phyloP scores from a whole-genome alignment of 2,113 vertebrate genomes.

The Shinisaurus crocodilurus region DNA sequence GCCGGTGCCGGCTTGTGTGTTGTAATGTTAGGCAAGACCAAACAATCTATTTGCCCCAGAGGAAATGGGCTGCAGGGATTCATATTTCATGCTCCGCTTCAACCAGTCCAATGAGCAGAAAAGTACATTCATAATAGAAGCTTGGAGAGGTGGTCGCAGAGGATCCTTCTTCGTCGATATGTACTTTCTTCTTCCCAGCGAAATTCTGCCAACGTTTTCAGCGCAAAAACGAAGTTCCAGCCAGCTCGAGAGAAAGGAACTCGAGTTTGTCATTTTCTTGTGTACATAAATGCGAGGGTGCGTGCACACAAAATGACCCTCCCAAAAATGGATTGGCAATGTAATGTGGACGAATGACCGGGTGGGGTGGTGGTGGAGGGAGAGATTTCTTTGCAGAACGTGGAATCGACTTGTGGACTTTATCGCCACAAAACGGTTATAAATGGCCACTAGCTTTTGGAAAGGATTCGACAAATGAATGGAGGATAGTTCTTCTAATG shows the following conservation, averaged over 20 bases:
- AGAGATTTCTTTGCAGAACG: not conserved
- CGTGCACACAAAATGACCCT: not conserved
- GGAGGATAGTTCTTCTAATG: not conserved
- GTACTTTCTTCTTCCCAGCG: not conserved
- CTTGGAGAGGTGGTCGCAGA: not conserved
- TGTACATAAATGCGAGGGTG: too few relatives aligned
- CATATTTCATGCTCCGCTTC: not conserved
- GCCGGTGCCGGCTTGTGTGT: not conserved
- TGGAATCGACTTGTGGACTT: not conserved
- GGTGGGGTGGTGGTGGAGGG: too few relatives aligned
- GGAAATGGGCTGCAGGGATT: not conserved
- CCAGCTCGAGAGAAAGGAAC: not conserved
- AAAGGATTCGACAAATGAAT: not conserved
- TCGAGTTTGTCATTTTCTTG: not conserved
- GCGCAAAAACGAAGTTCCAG: not conserved
- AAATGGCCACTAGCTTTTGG: not conserved
- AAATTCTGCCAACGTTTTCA: not conserved
- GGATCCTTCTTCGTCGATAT: too few relatives aligned
- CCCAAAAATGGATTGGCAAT: not conserved
- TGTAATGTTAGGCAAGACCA: not conserved
- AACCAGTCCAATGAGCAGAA: not conserved
- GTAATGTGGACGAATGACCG: not conserved
- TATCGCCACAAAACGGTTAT: not conserved
- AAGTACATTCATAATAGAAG: not conserved
- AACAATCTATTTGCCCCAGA: constrained; percentile 14